These are phyloP conservation scores for Lethenteron reissneri DNA, from an alignment of 2,113 vertebrate genomes.

Conservation along the genomic window DNA sequence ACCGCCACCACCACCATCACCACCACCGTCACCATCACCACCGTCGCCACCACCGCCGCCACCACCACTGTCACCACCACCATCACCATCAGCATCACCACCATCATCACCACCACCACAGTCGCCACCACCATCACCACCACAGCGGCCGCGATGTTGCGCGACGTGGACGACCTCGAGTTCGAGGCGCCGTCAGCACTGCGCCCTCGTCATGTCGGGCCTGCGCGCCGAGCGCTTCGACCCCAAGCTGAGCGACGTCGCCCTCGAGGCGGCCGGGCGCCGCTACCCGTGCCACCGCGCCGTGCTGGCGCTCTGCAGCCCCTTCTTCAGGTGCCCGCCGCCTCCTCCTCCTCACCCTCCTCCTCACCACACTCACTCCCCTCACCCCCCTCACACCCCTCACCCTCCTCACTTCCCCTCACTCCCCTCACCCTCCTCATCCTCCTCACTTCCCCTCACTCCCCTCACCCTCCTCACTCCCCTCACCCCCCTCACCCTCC, in stretches of 20 bases:
- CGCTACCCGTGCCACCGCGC: constrained; percentile 78
- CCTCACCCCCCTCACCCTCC: too few relatives aligned
- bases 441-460: too few relatives aligned
- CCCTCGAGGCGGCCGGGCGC: constrained; percentile 30
- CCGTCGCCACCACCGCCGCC: too few relatives aligned
- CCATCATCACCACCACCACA: constrained; percentile 42
- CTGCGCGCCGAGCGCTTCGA: constrained; percentile 42
- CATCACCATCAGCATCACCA: constrained; percentile 43
- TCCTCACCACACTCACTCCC: too few relatives aligned
- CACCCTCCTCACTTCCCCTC: too few relatives aligned
- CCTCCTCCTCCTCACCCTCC: too few relatives aligned
- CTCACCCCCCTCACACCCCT: too few relatives aligned
- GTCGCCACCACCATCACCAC: constrained; percentile 42
- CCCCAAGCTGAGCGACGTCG: constrained; percentile 60
- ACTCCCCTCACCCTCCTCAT: too few relatives aligned
- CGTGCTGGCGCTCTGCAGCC: constrained; percentile 70
- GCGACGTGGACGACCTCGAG: constrained; percentile 65
- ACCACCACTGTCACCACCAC: constrained; percentile 31
- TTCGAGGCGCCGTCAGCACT: constrained; percentile 63
- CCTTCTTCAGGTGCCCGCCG: constrained; percentile 34
- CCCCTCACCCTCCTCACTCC: too few relatives aligned
- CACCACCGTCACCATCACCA: too few relatives aligned
- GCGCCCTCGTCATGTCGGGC: constrained; percentile 59
- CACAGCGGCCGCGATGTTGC: constrained; percentile 55
- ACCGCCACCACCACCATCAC: too few relatives aligned